phyloP scores from a whole-genome alignment of 2,888 invertebrate species.

The Chaetoderma sp. region DNA sequence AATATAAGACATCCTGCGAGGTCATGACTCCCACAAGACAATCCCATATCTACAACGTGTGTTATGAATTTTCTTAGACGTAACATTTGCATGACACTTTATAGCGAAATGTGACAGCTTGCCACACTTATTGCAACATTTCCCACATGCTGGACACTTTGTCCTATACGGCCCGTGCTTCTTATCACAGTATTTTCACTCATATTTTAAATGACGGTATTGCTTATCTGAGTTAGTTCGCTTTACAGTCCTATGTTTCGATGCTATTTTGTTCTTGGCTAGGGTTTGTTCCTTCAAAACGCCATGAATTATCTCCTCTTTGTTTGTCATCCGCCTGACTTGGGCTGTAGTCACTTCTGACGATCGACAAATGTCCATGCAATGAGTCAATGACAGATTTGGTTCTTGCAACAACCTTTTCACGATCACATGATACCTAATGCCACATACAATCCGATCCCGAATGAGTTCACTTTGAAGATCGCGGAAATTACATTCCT shows the following conservation, averaged over 20 bases:
- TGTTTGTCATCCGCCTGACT: too few relatives aligned
- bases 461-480: constrained; percentile 1
- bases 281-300: too few relatives aligned
- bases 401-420: constrained; percentile 2
- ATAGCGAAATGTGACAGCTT: background rate
- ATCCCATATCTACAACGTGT: too few relatives aligned
- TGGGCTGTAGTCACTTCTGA: background rate
- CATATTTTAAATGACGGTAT: background rate
- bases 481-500: constrained; percentile 5
- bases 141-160: background rate
- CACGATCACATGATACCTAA: background rate
- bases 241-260: too few relatives aligned
- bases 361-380: background rate
- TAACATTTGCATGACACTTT: too few relatives aligned
- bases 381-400: background rate
- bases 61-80: too few relatives aligned
- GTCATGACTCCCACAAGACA: too few relatives aligned
- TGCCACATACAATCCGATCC: constrained; percentile 10
- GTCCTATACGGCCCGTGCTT: background rate
- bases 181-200: background rate
- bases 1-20: too few relatives aligned
- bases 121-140: background rate
- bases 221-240: too few relatives aligned
- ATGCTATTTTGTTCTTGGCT: too few relatives aligned
- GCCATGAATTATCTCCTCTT: too few relatives aligned